Base-by-base conservation (phyloP, 2,113 vertebrate species). In the Cromileptes altivelis region DNA sequence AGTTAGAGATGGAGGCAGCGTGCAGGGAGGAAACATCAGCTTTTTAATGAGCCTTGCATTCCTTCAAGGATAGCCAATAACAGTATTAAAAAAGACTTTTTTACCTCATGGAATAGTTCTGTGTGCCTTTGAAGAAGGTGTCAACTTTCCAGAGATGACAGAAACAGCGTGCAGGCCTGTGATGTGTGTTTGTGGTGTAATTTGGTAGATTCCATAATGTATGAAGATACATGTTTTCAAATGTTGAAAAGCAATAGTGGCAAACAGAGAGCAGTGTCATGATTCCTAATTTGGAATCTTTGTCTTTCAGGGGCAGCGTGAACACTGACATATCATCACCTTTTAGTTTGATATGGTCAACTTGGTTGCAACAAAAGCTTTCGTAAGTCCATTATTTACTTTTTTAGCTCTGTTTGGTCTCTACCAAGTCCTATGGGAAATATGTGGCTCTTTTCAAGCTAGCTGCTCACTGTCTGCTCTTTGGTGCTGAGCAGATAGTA, bases 41-140 rank as follows among this genome's bases (percentile, higher is more conserved):
- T 69, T 81, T 64, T 33, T 53, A 76, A 71, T 75, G 78, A 80
- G 75, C 52, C 19, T 55, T 55, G 23, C 40, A 69, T 80, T 65
- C 49, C 73, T 63, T 78, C 49, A 67, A 74, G 37, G 10, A 70
- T 67, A 25, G 27, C 42, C 18, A 65, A 30, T 50, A 67, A 70
- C 15, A 23, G 33, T 60, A 52, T 56, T 30, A 23, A 33, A 62
- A 25, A 30, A 33, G 19, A 71, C 15, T 18, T 75, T 75, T 64
- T 60, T 47, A 71, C 50, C 47, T 64, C 14, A 11, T 49, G 57
- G n/a, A 76, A 30, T 63, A 62, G 8, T 49, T 68, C 4, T 50
- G 12, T 25, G 55, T 18, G n/a, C 40, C 45, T 81, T 71, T 62
- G 19, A 84, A 78, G 40, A 71, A 68, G 17, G 40, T 61, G 14